Evolutionary conservation across 2,113 vertebrate genomes (phyloP), one percentile per base, ranked within the genome.

Genomic region (Speoplatyrhinus poulsoni): DNA sequence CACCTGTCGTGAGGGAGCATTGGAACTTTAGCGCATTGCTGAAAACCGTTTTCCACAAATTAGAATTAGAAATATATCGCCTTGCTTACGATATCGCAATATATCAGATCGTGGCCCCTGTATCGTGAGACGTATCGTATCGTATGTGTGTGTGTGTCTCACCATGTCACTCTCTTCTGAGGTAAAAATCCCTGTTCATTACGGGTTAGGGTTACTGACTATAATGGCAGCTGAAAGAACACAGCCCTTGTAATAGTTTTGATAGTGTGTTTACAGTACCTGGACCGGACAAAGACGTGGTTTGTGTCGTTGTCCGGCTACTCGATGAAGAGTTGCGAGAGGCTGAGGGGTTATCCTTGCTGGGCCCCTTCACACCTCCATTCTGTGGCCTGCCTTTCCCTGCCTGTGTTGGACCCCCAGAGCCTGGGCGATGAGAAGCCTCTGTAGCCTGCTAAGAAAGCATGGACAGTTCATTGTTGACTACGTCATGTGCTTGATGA

Each of bases 381-480:
- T 76, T 32, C 46, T 84, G 1, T 11, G 76, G 65, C 76, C 73
- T 92, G 72, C 56, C 56, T 81, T 93, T 96, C 58, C 81, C n/a
- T 8, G 33, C 89, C 11, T 81, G 47, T 9, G 77, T 0, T 0
- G 62, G 0, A 0, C 73, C 70, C 0, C 66, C 73, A 0, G 82
- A 82, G 52, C 80, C 75, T 12, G 83, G 47, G 74, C 76, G 72
- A 49, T 73, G 17, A 36, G 91, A 4, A 33, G 65, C 67, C 3
- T 82, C 2, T 13, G 69, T 32, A 61, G 73, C 76, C 90, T 73
- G 72, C 1, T 4, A 67, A 0, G 87, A 84, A 1, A 55, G 26
- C 26, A 3, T 26, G 26, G 26, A 3, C 26, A 26, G 26, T 26
- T 26, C 26, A 26, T 26, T 26, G 26, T 26, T 26, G 26, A 26